phyloP scores from a whole-genome alignment of 2,888 invertebrate genomes.

The Amorpha juglandis region DNA sequence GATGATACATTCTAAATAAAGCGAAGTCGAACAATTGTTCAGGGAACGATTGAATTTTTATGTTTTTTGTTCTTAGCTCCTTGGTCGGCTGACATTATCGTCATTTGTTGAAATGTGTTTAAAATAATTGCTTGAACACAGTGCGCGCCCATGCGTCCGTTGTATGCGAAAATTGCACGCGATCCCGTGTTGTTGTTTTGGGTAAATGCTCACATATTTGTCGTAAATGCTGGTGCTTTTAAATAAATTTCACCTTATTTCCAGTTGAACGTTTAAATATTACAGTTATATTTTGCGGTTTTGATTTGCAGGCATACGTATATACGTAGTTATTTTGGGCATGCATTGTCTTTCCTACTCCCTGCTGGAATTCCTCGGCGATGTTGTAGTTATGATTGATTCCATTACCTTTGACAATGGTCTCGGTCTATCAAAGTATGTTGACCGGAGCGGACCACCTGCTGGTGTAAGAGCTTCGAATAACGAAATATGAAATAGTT shows the following conservation, averaged over 20 bases:
- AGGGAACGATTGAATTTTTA: slow-evolving; percentile 60
- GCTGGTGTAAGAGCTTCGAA: slow-evolving; percentile 62
- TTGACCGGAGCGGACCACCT: slow-evolving; percentile 75
- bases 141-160: slow-evolving; percentile 73
- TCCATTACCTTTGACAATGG: slow-evolving; percentile 73
- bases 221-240: slow-evolving; percentile 68
- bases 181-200: slow-evolving; percentile 68
- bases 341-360: slow-evolving; percentile 39
- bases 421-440: slow-evolving; percentile 78
- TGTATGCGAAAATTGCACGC: slow-evolving; percentile 79
- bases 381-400: slow-evolving; percentile 78
- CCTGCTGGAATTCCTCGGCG: slow-evolving; percentile 46
- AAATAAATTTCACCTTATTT: slow-evolving; percentile 56
- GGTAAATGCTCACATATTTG: slow-evolving; percentile 82
- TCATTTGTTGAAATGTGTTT: slow-evolving; percentile 84
- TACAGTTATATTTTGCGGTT: slow-evolving; percentile 56
- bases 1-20: slow-evolving; percentile 50
- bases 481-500: slow-evolving; percentile 49
- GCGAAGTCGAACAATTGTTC: slow-evolving; percentile 62
- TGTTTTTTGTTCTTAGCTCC: slow-evolving; percentile 70
- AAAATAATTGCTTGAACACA: slow-evolving; percentile 80
- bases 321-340: slow-evolving; percentile 39
- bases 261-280: slow-evolving; percentile 46
- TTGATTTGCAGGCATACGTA: slow-evolving; percentile 36
- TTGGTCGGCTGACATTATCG: slow-evolving; percentile 75